These are phyloP conservation scores for Cariama cristata DNA, from an alignment of 2,113 vertebrate genomes.

Conservation along the genomic window DNA sequence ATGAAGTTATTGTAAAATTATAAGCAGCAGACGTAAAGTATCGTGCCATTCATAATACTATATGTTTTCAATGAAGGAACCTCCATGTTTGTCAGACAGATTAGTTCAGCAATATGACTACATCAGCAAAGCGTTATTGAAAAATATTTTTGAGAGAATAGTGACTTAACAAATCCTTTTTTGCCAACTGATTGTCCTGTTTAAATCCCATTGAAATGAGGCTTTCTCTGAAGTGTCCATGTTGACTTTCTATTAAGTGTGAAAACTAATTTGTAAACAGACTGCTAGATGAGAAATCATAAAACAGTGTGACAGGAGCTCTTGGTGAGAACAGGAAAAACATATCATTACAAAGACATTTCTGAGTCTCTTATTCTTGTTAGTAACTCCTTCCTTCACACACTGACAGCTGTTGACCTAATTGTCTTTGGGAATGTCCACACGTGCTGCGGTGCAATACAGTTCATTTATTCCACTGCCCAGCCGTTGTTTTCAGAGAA, in stretches of 20 bases:
- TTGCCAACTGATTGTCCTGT: not conserved
- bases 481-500: not conserved
- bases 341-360: not conserved
- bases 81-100: not conserved
- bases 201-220: not conserved
- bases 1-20: not conserved
- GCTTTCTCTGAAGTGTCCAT: not conserved
- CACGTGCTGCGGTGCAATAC: accelerated
- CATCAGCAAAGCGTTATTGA: not conserved
- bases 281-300: not conserved
- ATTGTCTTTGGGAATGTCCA: not conserved
- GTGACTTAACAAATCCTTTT: not conserved
- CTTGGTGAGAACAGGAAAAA: not conserved
- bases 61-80: not conserved
- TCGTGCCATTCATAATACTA: not conserved
- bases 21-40: not conserved
- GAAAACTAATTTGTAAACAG: not conserved
- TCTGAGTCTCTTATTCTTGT: not conserved
- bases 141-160: not conserved
- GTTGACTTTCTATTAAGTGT: not conserved
- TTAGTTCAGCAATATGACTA: not conserved
- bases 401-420: not conserved
- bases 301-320: not conserved
- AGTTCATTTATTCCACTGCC: not conserved
- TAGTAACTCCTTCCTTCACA: not conserved